Evolutionary conservation across 2,888 invertebrate species (phyloP), one percentile per base, ranked within the genome.

Genomic region (Athetis lepigone): DNA sequence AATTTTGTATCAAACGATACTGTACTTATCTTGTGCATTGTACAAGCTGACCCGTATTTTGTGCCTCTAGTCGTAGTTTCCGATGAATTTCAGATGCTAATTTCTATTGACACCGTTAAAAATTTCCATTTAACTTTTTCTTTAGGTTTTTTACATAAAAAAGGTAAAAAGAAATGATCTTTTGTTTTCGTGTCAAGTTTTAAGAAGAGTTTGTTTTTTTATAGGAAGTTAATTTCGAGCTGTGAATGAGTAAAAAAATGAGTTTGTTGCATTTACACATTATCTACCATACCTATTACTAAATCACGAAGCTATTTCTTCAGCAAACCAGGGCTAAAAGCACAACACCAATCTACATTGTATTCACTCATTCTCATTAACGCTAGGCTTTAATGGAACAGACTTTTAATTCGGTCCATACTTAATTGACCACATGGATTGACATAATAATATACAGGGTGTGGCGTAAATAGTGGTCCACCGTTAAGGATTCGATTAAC

Each of bases 361-460:
- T 81, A 69, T 82, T 75, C 80, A 83, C 77, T 75, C 74, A 78
- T 84, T 85, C 83, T 78, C 84, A 84, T 88, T 88, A 88, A 84
- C 71, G 83, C 85, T 89, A 92, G 77, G 85, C 87, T 82, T 85
- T 88, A 89, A 86, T 84, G 87, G 87, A 88, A 87, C 88, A 88
- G 81, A 88, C 81, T 86, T 79, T 73, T 86, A 87, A 88, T 91
- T 92, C 90, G 89, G 89, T 88, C 90, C 87, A 84, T 81, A 88
- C 77, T 82, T 92, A 95, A 94, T 95, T 95, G 94, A 95, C 94
- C 91, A 89, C 86, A 88, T 86, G 79, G 81, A 93, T 92, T 92
- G 90, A 93, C 92, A 90, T 85, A 80, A 84, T n/a, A n/a, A n/a
- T n/a, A n/a, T n/a, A n/a, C n/a, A n/a, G n/a, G n/a, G n/a, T n/a